Evolutionary conservation across 53 echinoderm and acorn worm genomes (phyloP), one percentile per base, ranked within the genome.

Genomic region (Arbacia lixula): DNA sequence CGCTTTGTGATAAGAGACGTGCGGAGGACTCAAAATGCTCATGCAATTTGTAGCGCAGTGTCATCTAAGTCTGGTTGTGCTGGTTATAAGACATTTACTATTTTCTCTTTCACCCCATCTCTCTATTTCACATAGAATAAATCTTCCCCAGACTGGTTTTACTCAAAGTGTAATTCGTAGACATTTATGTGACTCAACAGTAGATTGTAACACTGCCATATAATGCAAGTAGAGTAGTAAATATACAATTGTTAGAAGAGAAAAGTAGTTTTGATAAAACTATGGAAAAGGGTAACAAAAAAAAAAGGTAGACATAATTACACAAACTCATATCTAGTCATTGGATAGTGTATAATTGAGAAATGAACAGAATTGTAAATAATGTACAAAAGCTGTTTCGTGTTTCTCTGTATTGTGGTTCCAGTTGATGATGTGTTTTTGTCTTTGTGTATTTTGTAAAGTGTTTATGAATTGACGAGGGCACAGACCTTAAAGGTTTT

Each of bases 341-440:
- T 21, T 55, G 1, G 60, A 61, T 81, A 63, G 43, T 64, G 9
- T 27, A 77, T 74, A 74, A 34, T 30, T 49, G 82, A 81, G 82
- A 63, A 63, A 81, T 81, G 82, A 81, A 46, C 64, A 63, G 63
- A 43, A 36, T 63, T 81, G 82, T 81, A 81, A 81, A 81, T 81
- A 81, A 14, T 81, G 82, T 81, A 81, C 82, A 81, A 63, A 81
- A 31, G 16, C 82, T 81, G 82, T 43, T 46, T 81, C 82, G 82
- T 81, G 82, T 81, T 81, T 81, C 82, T 81, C 82, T 81, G 82
- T 81, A 14, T 81, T 81, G 82, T 81, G 64, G 63, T 63, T 63
- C 82, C 82, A 43, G 32, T 62, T 29, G 60, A 26, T 79, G 26
- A 37, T 34, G 12, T 58, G 58, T 72, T 31, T 24, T 78, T 55